Conservation (phyloP, 2,797 vertebrate species). For the Lindbergichthys nudifrons region DNA sequence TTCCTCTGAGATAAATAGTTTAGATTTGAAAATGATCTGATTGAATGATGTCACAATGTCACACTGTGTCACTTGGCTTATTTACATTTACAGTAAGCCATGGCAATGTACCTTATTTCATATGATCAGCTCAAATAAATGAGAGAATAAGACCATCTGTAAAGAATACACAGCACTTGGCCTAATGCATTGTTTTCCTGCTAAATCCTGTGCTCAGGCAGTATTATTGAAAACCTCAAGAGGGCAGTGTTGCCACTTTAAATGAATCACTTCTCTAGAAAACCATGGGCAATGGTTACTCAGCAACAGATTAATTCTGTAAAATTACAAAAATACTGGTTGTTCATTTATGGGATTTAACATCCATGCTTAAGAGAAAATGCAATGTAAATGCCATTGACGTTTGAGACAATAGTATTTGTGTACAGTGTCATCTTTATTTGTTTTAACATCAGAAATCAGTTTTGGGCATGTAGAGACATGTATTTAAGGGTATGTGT, state of each 20-base stretch:
- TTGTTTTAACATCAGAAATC: not conserved
- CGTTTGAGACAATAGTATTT: not conserved
- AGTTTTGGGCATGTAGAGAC: not conserved
- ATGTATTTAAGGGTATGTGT: too few species aligned
- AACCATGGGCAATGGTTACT: slow-evolving; percentile 5
- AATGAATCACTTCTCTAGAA: not conserved
- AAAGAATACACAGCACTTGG: not conserved
- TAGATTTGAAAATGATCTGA: slow-evolving; percentile 1
- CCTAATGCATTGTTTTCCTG: not conserved
- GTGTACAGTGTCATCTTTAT: not conserved
- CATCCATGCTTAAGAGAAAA: not conserved
- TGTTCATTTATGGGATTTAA: not conserved
- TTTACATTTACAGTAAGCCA: not conserved
- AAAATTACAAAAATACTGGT: not conserved
- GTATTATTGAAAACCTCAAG: slow-evolving; percentile 47
- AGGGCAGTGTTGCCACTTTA: slow-evolving; percentile 67
- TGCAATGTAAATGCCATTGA: not conserved
- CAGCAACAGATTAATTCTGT: slow-evolving; percentile 30
- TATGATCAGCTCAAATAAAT: slow-evolving; percentile 2
- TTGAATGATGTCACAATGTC: slow-evolving; percentile 14
- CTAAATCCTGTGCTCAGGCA: not conserved
- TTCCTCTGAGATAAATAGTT: not conserved
- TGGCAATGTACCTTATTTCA: not conserved
- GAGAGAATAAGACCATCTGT: not conserved
- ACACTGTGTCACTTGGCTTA: not conserved